Conservation (phyloP, 1,140 invertebrate species). For the Brachionus koreanus region DNA sequence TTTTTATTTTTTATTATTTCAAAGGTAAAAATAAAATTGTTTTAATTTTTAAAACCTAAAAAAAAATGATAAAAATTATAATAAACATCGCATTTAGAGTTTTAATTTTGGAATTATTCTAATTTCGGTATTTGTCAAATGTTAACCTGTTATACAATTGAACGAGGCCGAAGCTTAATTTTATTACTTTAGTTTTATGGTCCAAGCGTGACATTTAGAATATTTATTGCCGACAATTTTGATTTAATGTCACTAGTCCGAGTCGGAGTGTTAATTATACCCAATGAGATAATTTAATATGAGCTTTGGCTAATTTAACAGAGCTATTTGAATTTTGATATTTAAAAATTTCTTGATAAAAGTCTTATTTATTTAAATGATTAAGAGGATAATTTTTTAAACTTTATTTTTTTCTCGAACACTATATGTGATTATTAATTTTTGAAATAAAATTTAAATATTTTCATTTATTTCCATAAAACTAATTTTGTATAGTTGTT, state of each 20-base stretch:
- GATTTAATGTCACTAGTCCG: not conserved
- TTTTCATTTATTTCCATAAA: not conserved
- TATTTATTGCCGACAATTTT: slow-evolving; percentile 5
- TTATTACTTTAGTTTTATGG: not conserved
- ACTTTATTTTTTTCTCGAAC: not conserved
- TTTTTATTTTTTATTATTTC: not conserved
- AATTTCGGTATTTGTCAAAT: slow-evolving; percentile 8
- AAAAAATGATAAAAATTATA: not conserved
- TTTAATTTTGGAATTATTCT: not conserved
- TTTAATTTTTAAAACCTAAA: not conserved
- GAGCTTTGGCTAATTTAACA: not conserved
- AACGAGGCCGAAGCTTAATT: not conserved
- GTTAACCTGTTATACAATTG: slow-evolving; percentile 6
- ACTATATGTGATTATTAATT: not conserved
- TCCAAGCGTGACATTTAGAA: not conserved
- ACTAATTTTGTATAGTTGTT: not conserved
- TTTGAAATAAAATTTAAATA: not conserved
- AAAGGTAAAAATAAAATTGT: not conserved
- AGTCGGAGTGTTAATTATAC: slow-evolving; percentile 8
- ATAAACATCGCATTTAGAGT: not conserved
- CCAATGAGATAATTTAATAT: slow-evolving; percentile 8
- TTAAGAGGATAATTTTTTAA: not conserved
- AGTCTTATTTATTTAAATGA: slow-evolving; percentile 31
- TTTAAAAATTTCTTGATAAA: slow-evolving; percentile 28
- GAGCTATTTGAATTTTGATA: slow-evolving; percentile 24